Evolutionary conservation across 2,888 invertebrate species (phyloP).

Genomic region (Tipula helvola): DNA sequence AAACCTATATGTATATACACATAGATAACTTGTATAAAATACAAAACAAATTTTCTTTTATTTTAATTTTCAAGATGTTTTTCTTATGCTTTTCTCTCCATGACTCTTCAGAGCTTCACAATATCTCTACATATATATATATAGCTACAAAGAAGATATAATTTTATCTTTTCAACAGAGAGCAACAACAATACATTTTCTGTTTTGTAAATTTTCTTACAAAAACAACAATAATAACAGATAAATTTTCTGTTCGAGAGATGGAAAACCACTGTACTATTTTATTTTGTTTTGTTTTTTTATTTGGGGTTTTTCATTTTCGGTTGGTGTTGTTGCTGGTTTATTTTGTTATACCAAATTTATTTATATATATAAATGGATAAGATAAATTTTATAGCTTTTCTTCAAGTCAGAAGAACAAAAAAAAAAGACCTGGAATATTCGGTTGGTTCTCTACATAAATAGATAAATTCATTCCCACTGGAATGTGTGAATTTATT

Average conservation of each 20-base stretch:
- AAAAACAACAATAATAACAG: neutral
- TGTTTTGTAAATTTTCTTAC: neutral
- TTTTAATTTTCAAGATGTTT: neutral
- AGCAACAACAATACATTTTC: neutral
- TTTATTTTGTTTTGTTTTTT: neutral
- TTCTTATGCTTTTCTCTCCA: neutral
- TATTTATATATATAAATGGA: neutral
- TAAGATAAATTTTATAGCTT: neutral
- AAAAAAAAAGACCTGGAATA: neutral
- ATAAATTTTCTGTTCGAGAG: neutral
- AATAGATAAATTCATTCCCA: neutral
- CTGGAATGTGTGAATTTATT: neutral
- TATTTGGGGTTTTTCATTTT: neutral
- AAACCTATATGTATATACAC: neutral
- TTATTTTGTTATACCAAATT: neutral
- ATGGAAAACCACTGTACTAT: neutral
- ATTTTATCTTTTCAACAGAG: neutral
- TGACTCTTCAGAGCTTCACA: neutral
- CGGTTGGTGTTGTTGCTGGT: neutral
- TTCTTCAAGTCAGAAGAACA: neutral
- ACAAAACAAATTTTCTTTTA: neutral
- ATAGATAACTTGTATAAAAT: neutral
- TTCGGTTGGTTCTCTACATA: neutral
- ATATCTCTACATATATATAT: neutral
- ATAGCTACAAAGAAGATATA: neutral